These are phyloP conservation scores for Sinosuthora webbiana DNA, from an alignment of 2,113 vertebrate genomes.

Conservation along the genomic window DNA sequence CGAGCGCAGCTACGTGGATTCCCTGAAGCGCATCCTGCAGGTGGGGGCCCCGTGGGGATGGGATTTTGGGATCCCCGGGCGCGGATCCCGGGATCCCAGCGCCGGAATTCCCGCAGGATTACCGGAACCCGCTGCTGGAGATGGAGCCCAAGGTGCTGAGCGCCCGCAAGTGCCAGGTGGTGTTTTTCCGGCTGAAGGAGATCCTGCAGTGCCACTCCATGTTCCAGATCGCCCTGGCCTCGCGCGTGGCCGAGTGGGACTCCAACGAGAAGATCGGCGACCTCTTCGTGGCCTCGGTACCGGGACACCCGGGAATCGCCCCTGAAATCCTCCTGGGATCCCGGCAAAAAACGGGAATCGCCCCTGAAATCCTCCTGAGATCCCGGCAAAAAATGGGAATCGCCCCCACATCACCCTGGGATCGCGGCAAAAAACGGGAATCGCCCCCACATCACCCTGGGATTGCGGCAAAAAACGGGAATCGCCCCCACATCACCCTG, in stretches of 20 bases:
- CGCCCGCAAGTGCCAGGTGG: slow-evolving; percentile 82
- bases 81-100: accelerated
- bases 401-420: no score
- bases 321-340: no score
- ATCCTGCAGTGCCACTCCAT: slow-evolving; percentile 96
- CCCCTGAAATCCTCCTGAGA: background rate
- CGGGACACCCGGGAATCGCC: accelerated
- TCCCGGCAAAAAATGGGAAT: background rate
- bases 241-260: slow-evolving; percentile 92
- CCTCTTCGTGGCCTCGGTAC: slow-evolving; percentile 92
- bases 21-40: slow-evolving; percentile 88
- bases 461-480: no score
- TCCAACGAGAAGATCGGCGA: slow-evolving; percentile 89
- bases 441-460: background rate
- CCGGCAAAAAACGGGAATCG: accelerated
- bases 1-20: slow-evolving; percentile 89
- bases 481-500: background rate
- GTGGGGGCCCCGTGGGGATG: slow-evolving; percentile 7
- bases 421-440: no score
- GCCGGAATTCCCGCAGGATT: slow-evolving; percentile 74
- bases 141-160: slow-evolving; percentile 90
- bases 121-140: slow-evolving; percentile 87
- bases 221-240: slow-evolving; percentile 93
- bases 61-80: accelerated
- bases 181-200: slow-evolving; percentile 87